A percentile compares a stretch with the other conserved stretches of the same genome.
These are phyloP conservation scores for Odocoileus virginianus DNA, from an alignment of 2,113 vertebrate genomes.

Conservation along the genomic window DNA sequence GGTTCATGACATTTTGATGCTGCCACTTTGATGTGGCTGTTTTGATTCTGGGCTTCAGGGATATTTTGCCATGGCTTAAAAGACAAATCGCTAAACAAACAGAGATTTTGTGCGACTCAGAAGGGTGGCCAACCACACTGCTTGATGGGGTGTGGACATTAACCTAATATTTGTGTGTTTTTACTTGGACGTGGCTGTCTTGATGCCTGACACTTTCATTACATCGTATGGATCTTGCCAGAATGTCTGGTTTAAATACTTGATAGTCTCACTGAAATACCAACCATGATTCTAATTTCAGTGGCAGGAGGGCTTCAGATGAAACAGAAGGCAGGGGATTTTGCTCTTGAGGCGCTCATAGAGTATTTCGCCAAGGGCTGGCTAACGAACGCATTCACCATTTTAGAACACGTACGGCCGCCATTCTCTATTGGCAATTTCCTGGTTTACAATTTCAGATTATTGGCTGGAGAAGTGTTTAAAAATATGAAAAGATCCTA, in stretches of 20 bases:
- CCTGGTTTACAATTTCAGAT: neutral
- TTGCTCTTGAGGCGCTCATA: neutral
- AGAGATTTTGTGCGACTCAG: neutral
- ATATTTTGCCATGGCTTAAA: neutral
- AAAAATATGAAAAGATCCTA: neutral
- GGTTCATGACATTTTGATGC: neutral
- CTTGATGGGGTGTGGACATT: neutral
- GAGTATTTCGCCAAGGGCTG: neutral
- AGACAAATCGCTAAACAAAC: neutral
- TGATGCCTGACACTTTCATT: neutral
- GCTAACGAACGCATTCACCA: neutral
- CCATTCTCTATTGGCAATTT: neutral
- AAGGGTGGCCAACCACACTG: neutral
- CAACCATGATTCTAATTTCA: neutral
- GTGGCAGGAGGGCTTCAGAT: neutral
- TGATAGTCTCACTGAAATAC: neutral
- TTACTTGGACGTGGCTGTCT: neutral
- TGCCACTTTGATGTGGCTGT: constrained; percentile 39
- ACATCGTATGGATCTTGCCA: neutral
- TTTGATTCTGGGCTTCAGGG: constrained; percentile 21
- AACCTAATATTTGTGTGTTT: constrained; percentile 1
- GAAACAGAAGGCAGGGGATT: constrained; percentile 1
- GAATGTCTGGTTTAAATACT: constrained; percentile 22
- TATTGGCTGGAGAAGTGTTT: constrained; percentile 3
- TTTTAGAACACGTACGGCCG: neutral